Evolutionary conservation across 2,113 vertebrate species (phyloP).

Genomic region (Casuarius casuarius): DNA sequence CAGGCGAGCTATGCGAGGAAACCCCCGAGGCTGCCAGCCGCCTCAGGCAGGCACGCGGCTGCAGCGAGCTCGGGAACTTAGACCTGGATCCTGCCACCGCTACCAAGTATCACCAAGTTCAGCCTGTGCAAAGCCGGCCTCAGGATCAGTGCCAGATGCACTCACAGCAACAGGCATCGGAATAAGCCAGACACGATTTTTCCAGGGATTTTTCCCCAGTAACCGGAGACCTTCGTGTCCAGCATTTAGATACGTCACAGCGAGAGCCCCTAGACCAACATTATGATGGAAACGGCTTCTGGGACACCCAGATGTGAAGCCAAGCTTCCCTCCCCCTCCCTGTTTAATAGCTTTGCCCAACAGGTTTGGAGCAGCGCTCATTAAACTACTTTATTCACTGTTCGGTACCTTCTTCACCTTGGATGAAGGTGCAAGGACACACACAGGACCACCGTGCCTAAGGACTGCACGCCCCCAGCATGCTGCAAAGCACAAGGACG

Average conservation of each 20-base stretch:
- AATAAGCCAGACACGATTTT: background rate
- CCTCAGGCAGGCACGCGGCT: background rate
- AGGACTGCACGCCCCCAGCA: background rate
- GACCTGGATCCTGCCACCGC: background rate
- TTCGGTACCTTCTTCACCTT: background rate
- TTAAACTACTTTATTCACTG: background rate
- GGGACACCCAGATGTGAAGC: no score
- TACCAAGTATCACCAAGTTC: background rate
- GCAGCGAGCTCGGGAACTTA: background rate
- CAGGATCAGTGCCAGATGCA: background rate
- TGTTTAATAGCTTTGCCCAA: no score
- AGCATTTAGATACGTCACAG: no score
- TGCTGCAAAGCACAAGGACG: accelerated
- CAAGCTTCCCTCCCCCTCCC: no score
- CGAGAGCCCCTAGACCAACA: no score
- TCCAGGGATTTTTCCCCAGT: background rate
- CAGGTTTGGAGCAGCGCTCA: background rate
- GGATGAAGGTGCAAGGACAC: no score
- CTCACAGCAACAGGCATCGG: background rate
- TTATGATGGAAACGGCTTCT: no score
- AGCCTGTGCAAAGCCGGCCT: background rate
- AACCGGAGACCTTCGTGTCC: no score
- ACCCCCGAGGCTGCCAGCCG: background rate
- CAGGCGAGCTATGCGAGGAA: background rate
- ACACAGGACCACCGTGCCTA: background rate